phyloP scores from a whole-genome alignment of 2,113 vertebrate species.

The Fukomys damarensis region DNA sequence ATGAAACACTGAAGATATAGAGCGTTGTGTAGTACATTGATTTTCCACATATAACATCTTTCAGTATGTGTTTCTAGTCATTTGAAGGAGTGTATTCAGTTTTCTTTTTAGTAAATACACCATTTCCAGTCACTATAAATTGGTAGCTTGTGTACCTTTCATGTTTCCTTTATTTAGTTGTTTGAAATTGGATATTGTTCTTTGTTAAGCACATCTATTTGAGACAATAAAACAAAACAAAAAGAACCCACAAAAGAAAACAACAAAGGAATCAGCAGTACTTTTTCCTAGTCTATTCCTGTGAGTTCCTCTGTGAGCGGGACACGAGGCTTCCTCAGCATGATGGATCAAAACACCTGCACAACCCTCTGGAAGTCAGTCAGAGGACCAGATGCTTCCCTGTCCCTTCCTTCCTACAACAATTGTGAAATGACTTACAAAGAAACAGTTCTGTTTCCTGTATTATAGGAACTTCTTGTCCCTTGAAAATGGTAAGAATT shows the following conservation, averaged over 20 bases:
- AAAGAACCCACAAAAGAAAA: background rate
- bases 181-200: background rate
- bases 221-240: background rate
- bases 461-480: background rate
- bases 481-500: slow-evolving; percentile 24
- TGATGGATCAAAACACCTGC: background rate
- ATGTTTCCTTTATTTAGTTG: background rate
- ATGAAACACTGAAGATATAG: background rate
- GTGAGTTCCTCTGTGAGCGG: background rate
- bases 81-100: background rate
- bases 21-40: background rate
- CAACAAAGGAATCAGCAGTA: background rate
- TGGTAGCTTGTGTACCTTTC: background rate
- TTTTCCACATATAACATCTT: background rate
- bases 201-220: background rate
- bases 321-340: background rate
- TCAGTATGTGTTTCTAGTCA: background rate
- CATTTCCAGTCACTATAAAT: background rate
- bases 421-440: background rate
- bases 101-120: background rate
- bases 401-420: background rate
- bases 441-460: background rate
- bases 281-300: background rate
- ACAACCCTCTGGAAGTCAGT: background rate
- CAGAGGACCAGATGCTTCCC: background rate